phyloP scores from a whole-genome alignment of 2,113 vertebrate genomes.

The Acrocephalus kingi region DNA sequence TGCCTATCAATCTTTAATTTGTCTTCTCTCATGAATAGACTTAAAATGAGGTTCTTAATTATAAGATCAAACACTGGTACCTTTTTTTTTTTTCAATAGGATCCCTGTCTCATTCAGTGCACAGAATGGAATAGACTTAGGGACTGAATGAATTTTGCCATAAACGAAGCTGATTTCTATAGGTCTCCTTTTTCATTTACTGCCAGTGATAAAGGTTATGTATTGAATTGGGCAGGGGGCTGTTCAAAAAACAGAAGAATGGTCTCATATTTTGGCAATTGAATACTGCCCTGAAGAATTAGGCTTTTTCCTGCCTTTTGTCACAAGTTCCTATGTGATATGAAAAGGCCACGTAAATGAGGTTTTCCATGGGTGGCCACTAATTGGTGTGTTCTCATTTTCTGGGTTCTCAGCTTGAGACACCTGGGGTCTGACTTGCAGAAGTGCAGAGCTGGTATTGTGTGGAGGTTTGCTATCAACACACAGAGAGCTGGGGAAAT shows the following conservation, averaged over 20 bases:
- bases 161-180: slow-evolving; percentile 1
- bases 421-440: slow-evolving; percentile 26
- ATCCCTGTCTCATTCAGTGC: neutral
- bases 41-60: slow-evolving; percentile 2
- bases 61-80: neutral
- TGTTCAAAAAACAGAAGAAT: slow-evolving; percentile 35
- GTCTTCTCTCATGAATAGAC: neutral
- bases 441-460: neutral
- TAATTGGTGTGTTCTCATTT: slow-evolving; percentile 49
- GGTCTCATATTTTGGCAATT: slow-evolving; percentile 26
- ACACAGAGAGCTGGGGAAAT: neutral
- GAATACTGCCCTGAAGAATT: slow-evolving; percentile 29
- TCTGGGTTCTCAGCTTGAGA: neutral
- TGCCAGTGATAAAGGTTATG: slow-evolving; percentile 19
- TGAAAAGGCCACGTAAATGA: slow-evolving; percentile 19
- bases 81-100: neutral
- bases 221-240: neutral
- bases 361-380: slow-evolving; percentile 33
- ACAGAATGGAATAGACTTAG: neutral
- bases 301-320: slow-evolving; percentile 36
- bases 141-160: slow-evolving; percentile 3
- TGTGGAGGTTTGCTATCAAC: neutral
- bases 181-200: neutral
- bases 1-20: neutral
- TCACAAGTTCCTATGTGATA: neutral